Evolutionary conservation across 2,888 invertebrate species (phyloP).

Genomic region (Platycheirus albimanus): DNA sequence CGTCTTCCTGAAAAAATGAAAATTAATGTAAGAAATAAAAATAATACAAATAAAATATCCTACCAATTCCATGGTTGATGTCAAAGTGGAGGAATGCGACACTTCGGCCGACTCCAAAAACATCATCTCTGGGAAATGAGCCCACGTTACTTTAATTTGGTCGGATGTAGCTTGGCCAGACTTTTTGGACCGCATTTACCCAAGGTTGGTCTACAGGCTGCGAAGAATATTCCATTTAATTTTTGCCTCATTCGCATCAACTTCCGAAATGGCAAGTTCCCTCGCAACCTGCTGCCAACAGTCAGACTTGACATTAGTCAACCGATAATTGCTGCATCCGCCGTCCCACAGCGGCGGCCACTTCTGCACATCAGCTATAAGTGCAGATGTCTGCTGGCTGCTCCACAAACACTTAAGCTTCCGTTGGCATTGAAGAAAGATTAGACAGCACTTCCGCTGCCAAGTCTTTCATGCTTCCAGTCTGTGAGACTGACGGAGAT

Average conservation of each 20-base stretch:
- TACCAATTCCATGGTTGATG: neutral
- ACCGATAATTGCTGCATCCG: neutral
- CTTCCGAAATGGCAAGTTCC: neutral
- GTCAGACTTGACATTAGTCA: neutral
- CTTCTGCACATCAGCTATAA: neutral
- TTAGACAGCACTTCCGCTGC: too few species aligned
- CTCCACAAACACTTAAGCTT: neutral
- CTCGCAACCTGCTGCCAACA: neutral
- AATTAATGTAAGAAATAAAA: neutral
- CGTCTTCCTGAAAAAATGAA: neutral
- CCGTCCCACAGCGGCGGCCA: neutral
- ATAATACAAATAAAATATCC: neutral
- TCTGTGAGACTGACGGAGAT: too few species aligned
- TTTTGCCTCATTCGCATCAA: neutral
- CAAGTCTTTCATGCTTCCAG: too few species aligned
- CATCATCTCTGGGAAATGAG: neutral
- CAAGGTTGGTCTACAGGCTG: neutral
- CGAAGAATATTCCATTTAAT: neutral
- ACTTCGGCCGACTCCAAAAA: neutral
- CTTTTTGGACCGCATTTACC: neutral
- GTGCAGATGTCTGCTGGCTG: neutral
- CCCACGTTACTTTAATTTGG: neutral
- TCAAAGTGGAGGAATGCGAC: neutral
- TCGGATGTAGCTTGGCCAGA: neutral
- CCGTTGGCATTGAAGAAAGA: neutral